Evolutionary conservation across 2,888 invertebrate species (phyloP), one percentile per base, ranked within the genome.

Genomic region (Nomada fucata): DNA sequence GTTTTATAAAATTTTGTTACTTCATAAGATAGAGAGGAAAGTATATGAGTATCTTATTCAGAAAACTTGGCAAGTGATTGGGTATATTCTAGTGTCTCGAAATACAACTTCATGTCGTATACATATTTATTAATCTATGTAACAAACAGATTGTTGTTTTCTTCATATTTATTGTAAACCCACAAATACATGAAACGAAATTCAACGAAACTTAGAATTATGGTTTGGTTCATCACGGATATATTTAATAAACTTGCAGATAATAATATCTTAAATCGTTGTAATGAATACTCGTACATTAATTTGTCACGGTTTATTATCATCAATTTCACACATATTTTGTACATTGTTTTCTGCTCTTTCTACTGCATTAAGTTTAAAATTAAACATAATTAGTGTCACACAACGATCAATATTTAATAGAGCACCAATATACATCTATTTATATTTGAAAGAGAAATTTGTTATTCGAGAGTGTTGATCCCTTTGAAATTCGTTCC

Each of bases 401-500:
- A 71, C 53, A 44, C 20, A 55, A 47, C 20, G 11, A 50, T 36
- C 23, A 68, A 73, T 52, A 44, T 74, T 50, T 63, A 59, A 59
- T 20, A 50, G 42, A 53, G 42, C 69, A 55, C 50, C 26, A 11
- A 65, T 63, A 69, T 57, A 44, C 23, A 57, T 47, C 9, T 70
- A 67, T 80, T 68, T 72, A 76, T 71, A 80, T 82, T 80, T 76
- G 57, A 72, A 72, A 63, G 61, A 36, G 52, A 55, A 68, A 69
- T 64, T 57, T 23, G 5, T 67, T 36, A 63, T 11, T 63, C 52
- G 29, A 63, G 44, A 59, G 50, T 71, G 47, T 80, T 80, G 82
- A 80, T 82, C 82, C 81, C 82, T 53, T 50, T 26, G 20, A 68
- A 72, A 68, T 80, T 82, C 57, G 53, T 69, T 75, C 42, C 57